Conservation (phyloP, 2,797 vertebrate genomes). For the Silurus aristotelis region DNA sequence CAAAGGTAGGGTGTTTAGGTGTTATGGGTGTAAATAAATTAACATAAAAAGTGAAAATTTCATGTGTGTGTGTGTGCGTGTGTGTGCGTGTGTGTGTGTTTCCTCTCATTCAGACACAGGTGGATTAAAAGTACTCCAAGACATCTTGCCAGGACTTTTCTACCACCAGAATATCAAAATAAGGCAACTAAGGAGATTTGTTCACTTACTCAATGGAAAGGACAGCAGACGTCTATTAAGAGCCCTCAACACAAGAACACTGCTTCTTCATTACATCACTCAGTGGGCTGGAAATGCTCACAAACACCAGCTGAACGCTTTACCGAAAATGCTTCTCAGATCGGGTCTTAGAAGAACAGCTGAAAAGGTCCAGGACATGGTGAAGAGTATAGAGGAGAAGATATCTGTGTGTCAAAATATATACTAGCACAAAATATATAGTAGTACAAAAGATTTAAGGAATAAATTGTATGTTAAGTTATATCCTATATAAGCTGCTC, state of each 20-base stretch:
- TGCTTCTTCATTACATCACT: background rate
- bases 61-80: background rate
- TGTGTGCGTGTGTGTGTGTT: background rate
- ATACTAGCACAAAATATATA: no score
- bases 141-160: conserved; percentile 59
- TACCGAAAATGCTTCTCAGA: conserved; percentile 56
- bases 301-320: conserved; percentile 45
- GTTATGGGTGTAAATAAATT: background rate
- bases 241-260: background rate
- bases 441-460: background rate
- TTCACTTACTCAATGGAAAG: conserved; percentile 1
- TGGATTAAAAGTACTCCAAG: conserved; percentile 34
- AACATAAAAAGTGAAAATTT: background rate
- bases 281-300: conserved; percentile 54
- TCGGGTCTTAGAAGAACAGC: conserved; percentile 28
- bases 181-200: conserved; percentile 57
- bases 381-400: conserved; percentile 47
- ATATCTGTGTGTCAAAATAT: conserved; percentile 37
- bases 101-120: conserved; percentile 46
- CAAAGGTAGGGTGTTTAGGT: conserved; percentile 54
- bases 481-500: background rate
- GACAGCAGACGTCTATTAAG: accelerated
- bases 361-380: conserved; percentile 47
- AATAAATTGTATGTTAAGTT: background rate
- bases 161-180: conserved; percentile 32